Evolutionary conservation across 2,113 vertebrate genomes (phyloP).

Genomic region (Columbina picui): DNA sequence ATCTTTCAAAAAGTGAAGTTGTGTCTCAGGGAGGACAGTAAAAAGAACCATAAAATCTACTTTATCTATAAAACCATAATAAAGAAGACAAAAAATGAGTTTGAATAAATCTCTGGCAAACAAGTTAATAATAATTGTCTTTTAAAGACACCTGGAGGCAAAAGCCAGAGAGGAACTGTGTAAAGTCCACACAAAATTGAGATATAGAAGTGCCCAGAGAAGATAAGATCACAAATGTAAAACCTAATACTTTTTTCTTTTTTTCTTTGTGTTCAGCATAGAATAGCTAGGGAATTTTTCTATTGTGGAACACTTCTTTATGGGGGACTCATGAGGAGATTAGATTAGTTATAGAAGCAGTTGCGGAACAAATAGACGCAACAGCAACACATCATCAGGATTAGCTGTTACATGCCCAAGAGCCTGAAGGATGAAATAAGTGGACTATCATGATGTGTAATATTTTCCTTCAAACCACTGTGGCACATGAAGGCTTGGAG

Average conservation of each 20-base stretch:
- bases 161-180: neutral
- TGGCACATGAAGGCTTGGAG: neutral
- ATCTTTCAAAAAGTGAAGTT: neutral
- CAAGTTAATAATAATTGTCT: neutral
- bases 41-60: neutral
- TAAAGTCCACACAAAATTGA: neutral
- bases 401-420: neutral
- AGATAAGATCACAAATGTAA: neutral
- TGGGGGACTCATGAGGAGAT: neutral
- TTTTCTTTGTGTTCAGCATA: neutral
- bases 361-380: neutral
- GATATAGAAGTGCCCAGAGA: neutral
- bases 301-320: neutral
- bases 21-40: neutral
- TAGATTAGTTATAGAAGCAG: neutral
- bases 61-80: neutral
- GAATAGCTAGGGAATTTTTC: neutral
- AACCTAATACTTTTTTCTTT: neutral
- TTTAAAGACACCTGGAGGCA: neutral
- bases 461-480: neutral
- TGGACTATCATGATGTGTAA: neutral
- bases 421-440: slow-evolving; percentile 32
- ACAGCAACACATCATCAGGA: neutral
- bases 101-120: slow-evolving; percentile 30
- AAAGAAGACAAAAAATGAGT: neutral